Evolutionary conservation across 2,797 vertebrate species (phyloP).

Genomic region (Microctenopoma stevenorrisi): DNA sequence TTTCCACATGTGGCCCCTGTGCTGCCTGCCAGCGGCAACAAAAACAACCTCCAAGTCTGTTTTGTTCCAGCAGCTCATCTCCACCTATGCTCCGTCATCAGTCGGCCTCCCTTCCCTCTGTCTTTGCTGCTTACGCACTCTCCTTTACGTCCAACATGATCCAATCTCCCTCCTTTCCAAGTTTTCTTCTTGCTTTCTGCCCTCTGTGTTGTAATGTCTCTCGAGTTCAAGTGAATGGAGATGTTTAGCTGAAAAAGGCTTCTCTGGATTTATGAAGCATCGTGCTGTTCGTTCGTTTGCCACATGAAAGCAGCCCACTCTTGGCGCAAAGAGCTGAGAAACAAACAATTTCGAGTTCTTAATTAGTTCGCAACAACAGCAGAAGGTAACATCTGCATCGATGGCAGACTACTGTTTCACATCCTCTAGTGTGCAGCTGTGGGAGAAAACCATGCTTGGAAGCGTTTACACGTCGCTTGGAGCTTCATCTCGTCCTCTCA

Average conservation of each 20-base stretch:
- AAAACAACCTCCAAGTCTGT: slow-evolving; percentile 69
- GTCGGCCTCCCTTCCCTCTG: slow-evolving; percentile 2
- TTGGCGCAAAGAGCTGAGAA: slow-evolving; percentile 25
- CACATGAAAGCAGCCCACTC: slow-evolving; percentile 30
- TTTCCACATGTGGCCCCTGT: slow-evolving; percentile 82
- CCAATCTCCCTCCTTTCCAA: slow-evolving; percentile 28
- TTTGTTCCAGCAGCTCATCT: slow-evolving; percentile 39
- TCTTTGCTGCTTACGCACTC: neutral
- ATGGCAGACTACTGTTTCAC: slow-evolving; percentile 40
- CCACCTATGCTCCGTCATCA: slow-evolving; percentile 51
- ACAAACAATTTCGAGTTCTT: slow-evolving; percentile 31
- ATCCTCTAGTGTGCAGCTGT: slow-evolving; percentile 6
- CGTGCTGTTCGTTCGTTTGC: slow-evolving; percentile 20
- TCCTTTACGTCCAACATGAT: slow-evolving; percentile 18
- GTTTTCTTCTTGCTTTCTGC: slow-evolving; percentile 40
- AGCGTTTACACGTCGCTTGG: neutral
- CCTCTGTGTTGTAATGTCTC: slow-evolving; percentile 29
- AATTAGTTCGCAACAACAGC: slow-evolving; percentile 50
- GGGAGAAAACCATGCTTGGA: neutral
- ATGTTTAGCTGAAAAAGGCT: slow-evolving; percentile 12
- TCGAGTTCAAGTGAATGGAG: slow-evolving; percentile 36
- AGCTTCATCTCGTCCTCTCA: neutral
- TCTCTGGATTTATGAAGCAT: slow-evolving; percentile 8
- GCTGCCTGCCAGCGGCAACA: slow-evolving; percentile 70
- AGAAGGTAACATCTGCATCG: slow-evolving; percentile 48